Evolutionary conservation across 35 echinoderm and acorn worm genomes (phyloP).

Genomic region (Patiria miniata): DNA sequence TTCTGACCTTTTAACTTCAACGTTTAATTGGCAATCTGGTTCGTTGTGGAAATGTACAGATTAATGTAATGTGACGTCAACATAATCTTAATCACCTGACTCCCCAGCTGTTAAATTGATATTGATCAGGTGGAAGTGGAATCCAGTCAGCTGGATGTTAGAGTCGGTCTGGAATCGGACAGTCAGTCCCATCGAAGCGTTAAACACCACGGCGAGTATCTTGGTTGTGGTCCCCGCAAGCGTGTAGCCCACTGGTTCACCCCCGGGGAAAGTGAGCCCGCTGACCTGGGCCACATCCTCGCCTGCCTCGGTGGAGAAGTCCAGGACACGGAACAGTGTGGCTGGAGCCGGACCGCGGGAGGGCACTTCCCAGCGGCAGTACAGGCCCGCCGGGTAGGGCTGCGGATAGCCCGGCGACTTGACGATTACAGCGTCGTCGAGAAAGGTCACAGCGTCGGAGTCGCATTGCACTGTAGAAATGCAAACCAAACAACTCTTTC

Average conservation of each 20-base stretch:
- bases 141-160: too few species aligned
- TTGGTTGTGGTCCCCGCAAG: slow-evolving; percentile 17
- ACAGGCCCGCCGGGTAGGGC: slow-evolving; percentile 18
- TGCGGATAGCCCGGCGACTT: slow-evolving; percentile 2
- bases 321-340: neutral
- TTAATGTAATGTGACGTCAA: too few species aligned
- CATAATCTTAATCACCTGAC: too few species aligned
- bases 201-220: neutral
- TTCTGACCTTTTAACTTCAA: too few species aligned
- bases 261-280: neutral
- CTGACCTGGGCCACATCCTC: neutral
- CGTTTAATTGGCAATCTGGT: too few species aligned
- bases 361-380: neutral
- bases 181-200: neutral
- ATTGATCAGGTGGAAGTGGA: too few species aligned
- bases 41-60: too few species aligned
- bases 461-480: neutral
- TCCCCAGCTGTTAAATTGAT: too few species aligned
- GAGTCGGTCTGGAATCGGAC: too few species aligned
- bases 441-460: slow-evolving; percentile 13
- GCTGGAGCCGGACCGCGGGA: neutral
- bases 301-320: neutral
- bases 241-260: neutral
- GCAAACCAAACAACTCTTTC: neutral
- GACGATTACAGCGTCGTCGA: neutral